phyloP scores from a whole-genome alignment of 2,797 vertebrate genomes.

The Micromesistius poutassou region DNA sequence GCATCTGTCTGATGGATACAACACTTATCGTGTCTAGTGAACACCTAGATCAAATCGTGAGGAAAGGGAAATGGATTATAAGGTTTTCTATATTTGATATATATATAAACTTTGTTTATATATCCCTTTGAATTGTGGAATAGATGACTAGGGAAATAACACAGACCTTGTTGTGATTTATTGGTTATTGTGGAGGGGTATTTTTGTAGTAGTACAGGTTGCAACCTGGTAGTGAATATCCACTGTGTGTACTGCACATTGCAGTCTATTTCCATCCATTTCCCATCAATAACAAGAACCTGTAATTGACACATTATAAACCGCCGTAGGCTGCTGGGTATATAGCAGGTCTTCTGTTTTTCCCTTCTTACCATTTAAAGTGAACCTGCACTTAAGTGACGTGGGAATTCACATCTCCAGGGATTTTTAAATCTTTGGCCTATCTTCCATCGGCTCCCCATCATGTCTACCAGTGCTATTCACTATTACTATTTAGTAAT shows the following conservation, averaged over 20 bases:
- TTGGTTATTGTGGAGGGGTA: background rate
- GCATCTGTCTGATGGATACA: constrained; percentile 30
- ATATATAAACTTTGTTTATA: no score
- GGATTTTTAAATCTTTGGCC: no score
- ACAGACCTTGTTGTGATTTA: constrained; percentile 22
- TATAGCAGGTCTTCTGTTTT: no score
- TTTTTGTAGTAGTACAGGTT: no score
- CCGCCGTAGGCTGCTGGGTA: background rate
- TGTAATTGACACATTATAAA: background rate
- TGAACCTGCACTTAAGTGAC: no score
- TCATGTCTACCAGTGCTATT: no score
- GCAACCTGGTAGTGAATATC: no score
- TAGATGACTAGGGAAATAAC: constrained; percentile 29
- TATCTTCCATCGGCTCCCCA: no score
- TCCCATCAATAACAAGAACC: background rate
- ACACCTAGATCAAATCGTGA: constrained; percentile 39
- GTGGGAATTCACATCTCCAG: no score
- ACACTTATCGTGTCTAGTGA: constrained; percentile 27
- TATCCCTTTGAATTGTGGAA: background rate
- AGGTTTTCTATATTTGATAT: background rate
- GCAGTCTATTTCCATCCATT: background rate
- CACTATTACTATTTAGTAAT: no score
- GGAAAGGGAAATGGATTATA: constrained; percentile 25
- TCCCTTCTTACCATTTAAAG: no score
- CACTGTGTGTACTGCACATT: no score